Percentiles rank a stretch among this genome's conserved stretches.
phyloP scores from a whole-genome alignment of 2,113 vertebrate species.

The Cryptomyrus ogoouensis region DNA sequence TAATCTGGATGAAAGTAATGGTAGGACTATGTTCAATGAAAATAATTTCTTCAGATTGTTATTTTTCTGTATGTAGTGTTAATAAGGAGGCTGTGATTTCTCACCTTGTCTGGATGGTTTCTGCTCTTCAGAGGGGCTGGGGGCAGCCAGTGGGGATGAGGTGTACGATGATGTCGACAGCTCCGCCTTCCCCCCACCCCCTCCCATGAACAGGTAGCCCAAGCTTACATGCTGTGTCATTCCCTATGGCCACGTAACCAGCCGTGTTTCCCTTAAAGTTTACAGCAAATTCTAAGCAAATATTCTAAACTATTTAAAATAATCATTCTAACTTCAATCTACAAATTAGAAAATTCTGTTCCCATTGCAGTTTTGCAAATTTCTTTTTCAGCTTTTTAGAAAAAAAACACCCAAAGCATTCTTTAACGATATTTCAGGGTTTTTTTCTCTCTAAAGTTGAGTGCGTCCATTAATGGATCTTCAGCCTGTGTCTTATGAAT shows the following conservation, averaged over 20 bases:
- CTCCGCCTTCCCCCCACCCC: slow-evolving; percentile 54
- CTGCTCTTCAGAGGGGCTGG: background rate
- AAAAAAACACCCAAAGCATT: background rate
- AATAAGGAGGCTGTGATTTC: background rate
- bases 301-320: background rate
- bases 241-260: background rate
- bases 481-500: background rate
- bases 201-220: slow-evolving; percentile 56
- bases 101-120: background rate
- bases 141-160: slow-evolving; percentile 46
- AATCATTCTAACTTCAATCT: background rate
- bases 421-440: background rate
- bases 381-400: background rate
- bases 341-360: background rate
- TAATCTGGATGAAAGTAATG: slow-evolving; percentile 31
- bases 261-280: background rate
- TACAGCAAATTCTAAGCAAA: background rate
- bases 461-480: background rate
- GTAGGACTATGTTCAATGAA: slow-evolving; percentile 13
- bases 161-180: slow-evolving; percentile 84
- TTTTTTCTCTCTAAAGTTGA: background rate
- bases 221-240: background rate
- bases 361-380: background rate
- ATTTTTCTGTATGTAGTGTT: background rate
- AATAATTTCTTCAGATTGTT: background rate